Evolutionary conservation across 1,140 invertebrate genomes (phyloP).

Genomic region (Neoseiulus cucumeris): DNA sequence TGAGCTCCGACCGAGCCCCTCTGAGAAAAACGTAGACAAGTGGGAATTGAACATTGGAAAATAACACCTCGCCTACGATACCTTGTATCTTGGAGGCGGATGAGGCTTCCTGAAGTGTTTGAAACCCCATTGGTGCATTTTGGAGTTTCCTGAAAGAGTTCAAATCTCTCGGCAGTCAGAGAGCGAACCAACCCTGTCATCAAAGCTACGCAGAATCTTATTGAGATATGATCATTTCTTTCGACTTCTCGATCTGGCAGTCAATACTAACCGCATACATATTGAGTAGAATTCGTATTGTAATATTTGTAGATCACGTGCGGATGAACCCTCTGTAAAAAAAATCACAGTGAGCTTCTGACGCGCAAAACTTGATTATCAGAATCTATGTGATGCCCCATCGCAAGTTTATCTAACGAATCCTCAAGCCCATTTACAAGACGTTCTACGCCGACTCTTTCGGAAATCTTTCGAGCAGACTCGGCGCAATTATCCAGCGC

Average conservation of each 20-base stretch:
- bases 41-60: too few species aligned
- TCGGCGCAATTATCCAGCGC: too few species aligned
- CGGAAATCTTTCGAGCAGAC: too few species aligned
- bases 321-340: slow-evolving; percentile 67
- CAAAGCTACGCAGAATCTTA: neutral
- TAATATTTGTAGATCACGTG: slow-evolving; percentile 70
- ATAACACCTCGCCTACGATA: too few species aligned
- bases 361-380: neutral
- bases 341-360: neutral
- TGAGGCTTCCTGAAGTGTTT: slow-evolving; percentile 22
- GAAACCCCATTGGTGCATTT: slow-evolving; percentile 47
- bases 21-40: too few species aligned
- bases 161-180: neutral
- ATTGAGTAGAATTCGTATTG: slow-evolving; percentile 58
- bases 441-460: too few species aligned
- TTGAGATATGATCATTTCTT: slow-evolving; percentile 17
- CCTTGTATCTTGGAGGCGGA: slow-evolving; percentile 6
- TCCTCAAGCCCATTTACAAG: too few species aligned
- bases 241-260: slow-evolving; percentile 20
- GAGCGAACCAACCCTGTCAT: neutral
- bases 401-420: too few species aligned
- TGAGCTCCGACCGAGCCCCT: too few species aligned
- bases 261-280: slow-evolving; percentile 44
- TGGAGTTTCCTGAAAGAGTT: slow-evolving; percentile 37
- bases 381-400: too few species aligned